Evolutionary conservation across 1,140 invertebrate genomes (phyloP), one percentile per base, ranked within the genome.

Genomic region (Brachionus angularis): DNA sequence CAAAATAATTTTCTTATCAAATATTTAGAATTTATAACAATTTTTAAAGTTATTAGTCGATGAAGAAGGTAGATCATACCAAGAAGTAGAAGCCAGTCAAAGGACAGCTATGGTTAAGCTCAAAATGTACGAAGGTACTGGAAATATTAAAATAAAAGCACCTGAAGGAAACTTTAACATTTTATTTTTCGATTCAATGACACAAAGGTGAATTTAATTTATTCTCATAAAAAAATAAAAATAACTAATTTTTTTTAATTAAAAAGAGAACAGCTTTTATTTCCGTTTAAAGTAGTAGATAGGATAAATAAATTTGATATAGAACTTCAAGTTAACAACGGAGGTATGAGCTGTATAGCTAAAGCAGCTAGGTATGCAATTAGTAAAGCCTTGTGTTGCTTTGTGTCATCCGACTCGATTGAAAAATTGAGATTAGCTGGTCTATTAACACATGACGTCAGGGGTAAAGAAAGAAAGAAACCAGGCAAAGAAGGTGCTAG

Each of bases 371-470:
- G 94, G 44, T 89, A 87, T 84, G 93, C 88, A 18, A 88, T 96
- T 52, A 84, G 93, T 27, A 86, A 74, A 84, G 86, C 86, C 29
- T 83, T 94, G 49, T 83, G 86, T 72, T 89, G 87, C 78, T 95
- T 94, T 84, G 87, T 95, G 10, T 86, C 89, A 75, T 76, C 82
- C 62, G 84, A 87, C 47, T 88, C 85, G 79, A 78, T 89, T 12
- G 89, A 94, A 82, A 86, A 86, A 77, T 91, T 96, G 89, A 86
- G 91, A 84, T 78, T 76, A 88, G 93, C 92, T 82, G 95, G 95
- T 49, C 79, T 97, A 71, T 80, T 98, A 27, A 91, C 89, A 33
- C 83, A 83, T 77, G 95, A 98, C 80, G 84, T 82, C 53, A 85
- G 94, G 69, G 81, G 77, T 31, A 86, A 85, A 73, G 94, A 98